Evolutionary conservation across 2,888 invertebrate genomes (phyloP).

Genomic region (Hirtodrosophila alboralis): DNA sequence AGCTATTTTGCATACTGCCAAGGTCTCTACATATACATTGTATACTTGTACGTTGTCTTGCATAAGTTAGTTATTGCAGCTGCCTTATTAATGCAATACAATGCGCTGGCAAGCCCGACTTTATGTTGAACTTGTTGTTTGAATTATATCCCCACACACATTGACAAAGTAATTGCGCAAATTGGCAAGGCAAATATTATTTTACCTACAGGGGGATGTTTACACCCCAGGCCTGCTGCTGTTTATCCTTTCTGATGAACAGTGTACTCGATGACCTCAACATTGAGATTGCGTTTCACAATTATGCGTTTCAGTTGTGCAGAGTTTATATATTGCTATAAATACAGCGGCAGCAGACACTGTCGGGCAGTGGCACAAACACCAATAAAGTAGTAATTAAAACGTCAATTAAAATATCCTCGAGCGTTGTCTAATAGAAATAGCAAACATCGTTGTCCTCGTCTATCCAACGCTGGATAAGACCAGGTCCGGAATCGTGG

Average conservation of each 20-base stretch:
- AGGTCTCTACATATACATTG: constrained; percentile 1
- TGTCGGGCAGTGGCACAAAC: constrained; percentile 4
- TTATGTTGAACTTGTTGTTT: constrained; percentile 32
- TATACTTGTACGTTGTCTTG: constrained; percentile 26
- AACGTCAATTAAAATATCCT: constrained; percentile 56
- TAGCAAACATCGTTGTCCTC: constrained; percentile 18
- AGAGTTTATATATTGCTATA: constrained; percentile 3
- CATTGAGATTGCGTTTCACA: constrained; percentile 22
- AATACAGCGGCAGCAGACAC: neutral
- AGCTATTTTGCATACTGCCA: constrained; percentile 11
- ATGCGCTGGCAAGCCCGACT: constrained; percentile 24
- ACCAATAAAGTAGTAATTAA: constrained; percentile 60
- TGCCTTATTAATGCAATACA: constrained; percentile 59
- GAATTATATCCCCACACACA: constrained; percentile 17
- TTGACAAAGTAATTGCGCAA: constrained; percentile 48
- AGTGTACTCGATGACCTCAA: constrained; percentile 49
- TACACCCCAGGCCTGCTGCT: neutral
- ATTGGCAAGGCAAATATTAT: constrained; percentile 45
- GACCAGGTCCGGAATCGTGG: neutral
- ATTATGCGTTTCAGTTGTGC: constrained; percentile 1
- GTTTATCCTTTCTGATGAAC: constrained; percentile 10
- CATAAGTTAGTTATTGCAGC: constrained; percentile 49
- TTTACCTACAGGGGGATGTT: constrained; percentile 1
- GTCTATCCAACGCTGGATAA: constrained; percentile 1
- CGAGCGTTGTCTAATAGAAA: constrained; percentile 37